Base-by-base conservation (phyloP, 2,888 invertebrate genomes). In the Strigamia transsilvanica region DNA sequence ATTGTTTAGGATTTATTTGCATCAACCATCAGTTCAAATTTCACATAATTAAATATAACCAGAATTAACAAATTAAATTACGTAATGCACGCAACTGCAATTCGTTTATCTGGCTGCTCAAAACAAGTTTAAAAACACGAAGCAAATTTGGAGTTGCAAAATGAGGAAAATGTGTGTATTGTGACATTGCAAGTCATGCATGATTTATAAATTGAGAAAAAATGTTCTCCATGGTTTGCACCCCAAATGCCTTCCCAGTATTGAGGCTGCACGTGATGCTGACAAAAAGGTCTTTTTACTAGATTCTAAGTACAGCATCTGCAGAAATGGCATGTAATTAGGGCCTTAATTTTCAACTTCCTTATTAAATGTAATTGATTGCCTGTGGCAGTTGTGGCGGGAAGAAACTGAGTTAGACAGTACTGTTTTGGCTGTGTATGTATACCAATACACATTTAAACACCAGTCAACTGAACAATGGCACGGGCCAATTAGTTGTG, bases 311-410 rank as follows among this genome's bases (percentile, higher is more conserved):
- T 73, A 73, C 73, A 32, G 73, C 73, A 73, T 73, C 73, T 73
- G 73, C 73, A 73, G 73, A 73, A 42, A 79, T 79, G 42, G 79
- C 79, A 79, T 79, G 34, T 79, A 79, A 79, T 79, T 79, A 42
- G 21, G 79, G 79, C 79, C 73, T 42, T 79, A 79, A 79, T 79
- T 79, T 79, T 42, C 79, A 38, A 79, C 79, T 79, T 79, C 79
- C 79, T 79, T 79, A 79, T 79, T 79, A 79, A 79, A 12, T 21
- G 38, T 23, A 79, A 79, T 79, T 42, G 41, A 32, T 73, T 32
- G 73, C 73, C 73, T 73, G 73, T 27, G 23, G 73, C 32, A 73
- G 73, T 73, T 73, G 73, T 73, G 73, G 73, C 73, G 73, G 32
- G 73, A 73, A 73, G 73, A 73, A 73, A 73, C 73, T 73, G 32